Evolutionary conservation across 2,888 invertebrate genomes (phyloP), one percentile per base, ranked within the genome.

Genomic region (Amiota mariae): DNA sequence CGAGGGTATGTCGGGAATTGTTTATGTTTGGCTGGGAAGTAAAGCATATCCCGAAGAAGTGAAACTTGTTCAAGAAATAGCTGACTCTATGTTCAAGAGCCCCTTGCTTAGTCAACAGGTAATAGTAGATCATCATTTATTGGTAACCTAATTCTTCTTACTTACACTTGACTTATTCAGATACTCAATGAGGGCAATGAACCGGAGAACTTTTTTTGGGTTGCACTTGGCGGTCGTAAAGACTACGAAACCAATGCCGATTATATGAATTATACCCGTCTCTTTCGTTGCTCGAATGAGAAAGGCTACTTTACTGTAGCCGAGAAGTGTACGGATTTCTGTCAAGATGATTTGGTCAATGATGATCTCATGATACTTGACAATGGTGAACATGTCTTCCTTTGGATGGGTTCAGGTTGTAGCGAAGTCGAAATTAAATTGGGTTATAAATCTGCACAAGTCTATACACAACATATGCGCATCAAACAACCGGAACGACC

Each of bases 341-440:
- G 91, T 70, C 90, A 98, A 95, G 99, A 99, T 89, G 99, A 99
- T 91, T 92, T 99, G 81, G 98, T 98, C 1, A 99, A 99, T 90
- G 99, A 99, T 89, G 99, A 99, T 90, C 98, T 99, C 54, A 99
- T 99, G 99, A 97, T 99, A 80, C 91, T 99, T 81, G 99, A 99
- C 90, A 99, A 98, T 88, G 99, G 99, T 4, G 96, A 97, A 84
- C 97, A 98, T 90, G 97, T 99, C 73, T 99, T 98, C 91, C 92
- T 99, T 72, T 99, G 99, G 99, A 92, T 99, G 72, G 99, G 99
- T 11, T 94, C 97, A 73, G 95, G 95, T 82, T 98, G 98, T 87
- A 98, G 98, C 74, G 99, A 99, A 91, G 98, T 99, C 6, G 99
- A 99, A 91, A 97, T 98, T 75, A 99, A 99, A 91, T 92, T 99